phyloP scores from a whole-genome alignment of 2,888 invertebrate species.

The Laothoe populi region DNA sequence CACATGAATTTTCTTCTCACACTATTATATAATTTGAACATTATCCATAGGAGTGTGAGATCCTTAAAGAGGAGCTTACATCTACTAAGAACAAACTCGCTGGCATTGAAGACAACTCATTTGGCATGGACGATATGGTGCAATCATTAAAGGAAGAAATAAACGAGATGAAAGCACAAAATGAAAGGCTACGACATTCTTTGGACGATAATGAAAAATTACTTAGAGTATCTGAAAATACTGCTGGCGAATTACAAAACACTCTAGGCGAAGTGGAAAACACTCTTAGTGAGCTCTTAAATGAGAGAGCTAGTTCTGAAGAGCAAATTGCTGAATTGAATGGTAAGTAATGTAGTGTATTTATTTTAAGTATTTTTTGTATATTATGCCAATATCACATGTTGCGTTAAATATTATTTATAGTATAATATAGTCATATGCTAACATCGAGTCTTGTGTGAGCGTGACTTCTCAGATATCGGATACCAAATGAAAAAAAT shows the following conservation, averaged over 20 bases:
- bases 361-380: background rate
- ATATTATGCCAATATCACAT: no score
- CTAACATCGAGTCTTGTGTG: no score
- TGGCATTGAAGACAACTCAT: conserved; percentile 89
- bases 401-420: no score
- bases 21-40: conserved; percentile 30
- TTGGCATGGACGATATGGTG: conserved; percentile 90
- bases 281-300: conserved; percentile 86
- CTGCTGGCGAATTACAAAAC: conserved; percentile 92
- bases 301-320: conserved; percentile 74
- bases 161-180: conserved; percentile 77
- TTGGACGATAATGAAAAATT: conserved; percentile 87
- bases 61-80: conserved; percentile 86
- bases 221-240: conserved; percentile 89
- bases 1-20: background rate
- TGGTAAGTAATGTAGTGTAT: conserved; percentile 51
- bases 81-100: conserved; percentile 84
- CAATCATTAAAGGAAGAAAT: conserved; percentile 87
- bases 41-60: conserved; percentile 85
- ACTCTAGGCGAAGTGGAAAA: conserved; percentile 90
- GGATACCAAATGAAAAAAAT: no score
- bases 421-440: no score
- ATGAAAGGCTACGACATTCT: conserved; percentile 87
- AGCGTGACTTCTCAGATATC: no score
- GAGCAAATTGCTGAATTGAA: conserved; percentile 80